Evolutionary conservation across 2,113 vertebrate genomes (phyloP).

Genomic region (Percopsis transmontana): DNA sequence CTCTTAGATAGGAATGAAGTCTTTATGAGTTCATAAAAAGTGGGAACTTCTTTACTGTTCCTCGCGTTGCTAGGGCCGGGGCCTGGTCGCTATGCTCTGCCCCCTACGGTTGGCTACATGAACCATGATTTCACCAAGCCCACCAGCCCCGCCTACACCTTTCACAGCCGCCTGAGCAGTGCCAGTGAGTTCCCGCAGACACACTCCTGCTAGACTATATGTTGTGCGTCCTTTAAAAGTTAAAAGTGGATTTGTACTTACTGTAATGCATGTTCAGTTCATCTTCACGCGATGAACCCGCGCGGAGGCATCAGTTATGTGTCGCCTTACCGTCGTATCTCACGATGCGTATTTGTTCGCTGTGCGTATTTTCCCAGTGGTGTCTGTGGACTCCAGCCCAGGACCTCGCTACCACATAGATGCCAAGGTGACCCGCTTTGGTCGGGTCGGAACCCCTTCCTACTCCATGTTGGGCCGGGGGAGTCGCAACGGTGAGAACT

Average conservation of each 20-base stretch:
- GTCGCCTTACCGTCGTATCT: no score
- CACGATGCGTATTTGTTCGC: neutral
- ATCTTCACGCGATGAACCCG: no score
- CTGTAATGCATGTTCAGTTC: no score
- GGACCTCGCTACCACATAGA: slow-evolving; percentile 85
- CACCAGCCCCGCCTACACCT: slow-evolving; percentile 82
- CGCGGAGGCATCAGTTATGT: no score
- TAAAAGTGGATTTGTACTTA: no score
- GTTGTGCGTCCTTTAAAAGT: no score
- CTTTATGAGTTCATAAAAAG: no score
- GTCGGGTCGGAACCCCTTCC: slow-evolving; percentile 79
- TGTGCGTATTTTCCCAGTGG: slow-evolving; percentile 62
- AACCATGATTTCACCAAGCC: slow-evolving; percentile 86
- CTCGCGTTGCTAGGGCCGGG: slow-evolving; percentile 75
- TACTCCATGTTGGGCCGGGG: slow-evolving; percentile 84
- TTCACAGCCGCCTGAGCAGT: slow-evolving; percentile 77
- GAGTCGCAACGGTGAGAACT: slow-evolving; percentile 62
- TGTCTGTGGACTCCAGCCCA: slow-evolving; percentile 81
- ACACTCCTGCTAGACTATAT: no score
- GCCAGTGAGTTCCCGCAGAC: slow-evolving; percentile 56
- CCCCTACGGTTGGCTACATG: slow-evolving; percentile 82
- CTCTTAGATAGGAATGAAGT: no score
- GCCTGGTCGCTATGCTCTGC: slow-evolving; percentile 82
- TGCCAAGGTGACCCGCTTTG: slow-evolving; percentile 84
- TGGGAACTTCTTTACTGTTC: slow-evolving; percentile 5